Base-by-base conservation (phyloP, 2,888 invertebrate genomes). In the Toxonevra muliebris region DNA sequence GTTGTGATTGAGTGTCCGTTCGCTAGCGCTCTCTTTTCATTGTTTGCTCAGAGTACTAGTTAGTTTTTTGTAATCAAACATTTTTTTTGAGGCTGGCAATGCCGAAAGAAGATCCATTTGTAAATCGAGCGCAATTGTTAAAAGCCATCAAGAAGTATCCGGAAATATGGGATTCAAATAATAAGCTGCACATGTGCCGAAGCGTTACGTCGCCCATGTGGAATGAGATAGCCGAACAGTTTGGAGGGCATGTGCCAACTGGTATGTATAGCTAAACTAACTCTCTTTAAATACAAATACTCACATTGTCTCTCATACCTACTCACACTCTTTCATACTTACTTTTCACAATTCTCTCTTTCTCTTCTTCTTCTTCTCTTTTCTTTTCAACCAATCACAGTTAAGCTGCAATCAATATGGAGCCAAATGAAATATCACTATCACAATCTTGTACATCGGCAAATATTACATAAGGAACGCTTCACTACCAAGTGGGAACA, bases 381-480 rank as follows among this genome's bases (percentile, higher is more conserved):
- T 7, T 30, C 30, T 30, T 30, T 30, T 7, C 30, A 30, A 30
- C 30, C 30, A 12, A 61, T 43, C 48, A 9, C 61, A 82, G 82
- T 82, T 0, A 82, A 82, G 69, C 70, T 82, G 13, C 82, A 82
- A 63, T 82, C 82, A 20, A 82, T 82, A 55, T 82, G 82, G 82
- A 83, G 83, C 41, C 82, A 82, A 72, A 82, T 82, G 82, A 82
- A 82, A 73, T 82, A 82, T 62, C 82, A 82, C 57, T 82, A 82
- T 30, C 82, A 82, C 66, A 82, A 82, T 68, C 69, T 82, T 66
- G 82, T 82, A 41, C 82, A 82, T 65, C 80, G 82, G 3, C 82
- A 82, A 74, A 82, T 82, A 30, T 73, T 82, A 30, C 82, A 82
- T 71, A 82, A 82, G 73, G 82, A 82, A 67, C 82, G 82, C 64